phyloP scores from a whole-genome alignment of 2,888 invertebrate genomes.

The Apodemia mormo region DNA sequence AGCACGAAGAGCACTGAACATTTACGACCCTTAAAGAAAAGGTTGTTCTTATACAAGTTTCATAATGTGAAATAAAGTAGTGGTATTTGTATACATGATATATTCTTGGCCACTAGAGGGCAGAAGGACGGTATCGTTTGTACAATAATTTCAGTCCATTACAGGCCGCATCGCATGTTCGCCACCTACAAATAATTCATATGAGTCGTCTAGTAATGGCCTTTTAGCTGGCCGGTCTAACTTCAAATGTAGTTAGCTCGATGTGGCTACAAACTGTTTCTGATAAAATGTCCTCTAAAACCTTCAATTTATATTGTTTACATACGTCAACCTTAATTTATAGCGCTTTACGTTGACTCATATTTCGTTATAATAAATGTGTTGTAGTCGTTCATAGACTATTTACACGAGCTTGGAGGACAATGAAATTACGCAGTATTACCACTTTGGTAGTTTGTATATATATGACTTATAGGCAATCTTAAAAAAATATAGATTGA shows the following conservation, averaged over 20 bases:
- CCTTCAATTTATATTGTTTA: constrained; percentile 50
- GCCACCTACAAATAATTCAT: constrained; percentile 75
- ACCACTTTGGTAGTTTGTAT: too few relatives aligned
- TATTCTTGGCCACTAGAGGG: constrained; percentile 31
- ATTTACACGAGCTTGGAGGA: background rate
- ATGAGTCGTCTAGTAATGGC: constrained; percentile 69
- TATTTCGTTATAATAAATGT: background rate
- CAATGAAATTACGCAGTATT: background rate
- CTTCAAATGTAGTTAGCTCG: constrained; percentile 69
- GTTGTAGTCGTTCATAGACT: background rate
- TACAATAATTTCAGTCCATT: constrained; percentile 63
- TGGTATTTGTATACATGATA: background rate
- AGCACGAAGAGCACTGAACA: too few relatives aligned
- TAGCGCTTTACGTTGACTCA: background rate
- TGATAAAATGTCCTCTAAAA: constrained; percentile 58
- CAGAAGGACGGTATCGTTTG: constrained; percentile 46
- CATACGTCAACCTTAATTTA: constrained; percentile 2
- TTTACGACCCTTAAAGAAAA: too few relatives aligned
- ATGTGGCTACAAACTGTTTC: constrained; percentile 61
- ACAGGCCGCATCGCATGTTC: constrained; percentile 59
- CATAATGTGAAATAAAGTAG: background rate
- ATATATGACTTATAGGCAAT: too few relatives aligned
- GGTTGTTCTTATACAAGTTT: background rate
- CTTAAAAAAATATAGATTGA: too few relatives aligned
- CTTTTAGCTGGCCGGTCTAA: constrained; percentile 73